These are phyloP conservation scores for Acropora yongei DNA, from an alignment of 64 coral and sea anemone species.

Conservation along the genomic window DNA sequence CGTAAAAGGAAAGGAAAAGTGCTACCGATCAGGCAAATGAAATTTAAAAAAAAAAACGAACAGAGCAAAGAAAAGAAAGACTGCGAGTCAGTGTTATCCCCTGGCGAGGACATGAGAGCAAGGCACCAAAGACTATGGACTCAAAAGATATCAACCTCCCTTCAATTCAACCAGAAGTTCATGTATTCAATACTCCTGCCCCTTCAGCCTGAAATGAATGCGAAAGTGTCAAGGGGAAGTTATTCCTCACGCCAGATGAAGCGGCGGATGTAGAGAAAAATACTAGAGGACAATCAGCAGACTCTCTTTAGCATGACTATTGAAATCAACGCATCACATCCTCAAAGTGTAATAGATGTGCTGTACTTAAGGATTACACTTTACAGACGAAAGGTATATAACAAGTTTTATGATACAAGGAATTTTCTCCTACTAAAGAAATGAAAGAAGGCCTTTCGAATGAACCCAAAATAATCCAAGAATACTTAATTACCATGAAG, in stretches of 20 bases:
- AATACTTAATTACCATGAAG: conserved; percentile 17
- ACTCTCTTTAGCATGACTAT: neutral
- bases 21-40: conserved; percentile 34
- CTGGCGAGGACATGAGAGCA: conserved; percentile 33
- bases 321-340: neutral
- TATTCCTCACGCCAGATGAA: conserved; percentile 32
- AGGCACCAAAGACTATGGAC: conserved; percentile 26
- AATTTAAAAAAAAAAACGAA: conserved; percentile 58
- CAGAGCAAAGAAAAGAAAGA: conserved; percentile 55
- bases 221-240: conserved; percentile 26
- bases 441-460: conserved; percentile 62
- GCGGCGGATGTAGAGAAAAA: neutral
- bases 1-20: conserved; percentile 61
- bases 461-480: conserved; percentile 43
- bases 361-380: conserved; percentile 29
- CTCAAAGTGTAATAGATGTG: conserved; percentile 51
- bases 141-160: neutral
- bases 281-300: no score
- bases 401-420: conserved; percentile 40
- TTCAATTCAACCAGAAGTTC: conserved; percentile 37
- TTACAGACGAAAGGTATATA: conserved; percentile 57
- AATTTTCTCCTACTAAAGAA: neutral
- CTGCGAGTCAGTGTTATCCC: neutral
- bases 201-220: conserved; percentile 24
- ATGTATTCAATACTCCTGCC: neutral